Evolutionary conservation across 2,113 vertebrate genomes (phyloP).

Genomic region (Electrona antarctica): DNA sequence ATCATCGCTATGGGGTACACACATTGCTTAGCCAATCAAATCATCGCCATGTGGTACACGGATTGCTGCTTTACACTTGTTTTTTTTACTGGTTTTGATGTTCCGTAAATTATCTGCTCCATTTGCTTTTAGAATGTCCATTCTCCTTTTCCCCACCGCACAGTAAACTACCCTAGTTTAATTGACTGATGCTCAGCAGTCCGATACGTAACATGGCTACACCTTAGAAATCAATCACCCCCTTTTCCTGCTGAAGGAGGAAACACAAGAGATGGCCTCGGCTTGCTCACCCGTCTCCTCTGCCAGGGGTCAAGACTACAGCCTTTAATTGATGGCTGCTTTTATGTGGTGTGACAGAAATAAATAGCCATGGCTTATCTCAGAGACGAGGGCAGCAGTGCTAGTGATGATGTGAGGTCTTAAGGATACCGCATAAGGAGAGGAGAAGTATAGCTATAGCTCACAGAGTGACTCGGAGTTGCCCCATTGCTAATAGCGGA

Average conservation of each 20-base stretch:
- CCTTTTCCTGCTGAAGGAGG: conserved; percentile 43
- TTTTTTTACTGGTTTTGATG: conserved; percentile 12
- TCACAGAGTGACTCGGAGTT: conserved; percentile 35
- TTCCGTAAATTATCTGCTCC: conserved; percentile 23
- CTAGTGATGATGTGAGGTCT: conserved; percentile 5
- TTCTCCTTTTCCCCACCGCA: conserved; percentile 18
- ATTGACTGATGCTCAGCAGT: conserved; percentile 60
- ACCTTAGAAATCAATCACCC: conserved; percentile 65
- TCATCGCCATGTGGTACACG: too few species aligned
- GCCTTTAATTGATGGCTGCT: conserved; percentile 72
- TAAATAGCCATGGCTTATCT: conserved; percentile 67
- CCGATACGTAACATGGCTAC: conserved; percentile 48
- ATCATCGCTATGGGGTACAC: too few species aligned
- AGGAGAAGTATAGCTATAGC: conserved; percentile 55
- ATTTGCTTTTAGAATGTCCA: conserved; percentile 18
- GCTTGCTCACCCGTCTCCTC: conserved; percentile 58
- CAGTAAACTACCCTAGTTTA: conserved; percentile 56
- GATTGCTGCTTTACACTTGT: too few species aligned
- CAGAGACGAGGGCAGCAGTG: conserved; percentile 22
- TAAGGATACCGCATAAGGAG: conserved; percentile 57
- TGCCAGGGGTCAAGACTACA: conserved; percentile 67
- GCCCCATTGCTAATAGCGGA: too few species aligned
- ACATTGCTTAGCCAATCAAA: too few species aligned
- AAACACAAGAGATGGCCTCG: conserved; percentile 47
- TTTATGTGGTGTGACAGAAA: conserved; percentile 73